Evolutionary conservation across 2,888 invertebrate genomes (phyloP).

Genomic region (Dusona sp.): DNA sequence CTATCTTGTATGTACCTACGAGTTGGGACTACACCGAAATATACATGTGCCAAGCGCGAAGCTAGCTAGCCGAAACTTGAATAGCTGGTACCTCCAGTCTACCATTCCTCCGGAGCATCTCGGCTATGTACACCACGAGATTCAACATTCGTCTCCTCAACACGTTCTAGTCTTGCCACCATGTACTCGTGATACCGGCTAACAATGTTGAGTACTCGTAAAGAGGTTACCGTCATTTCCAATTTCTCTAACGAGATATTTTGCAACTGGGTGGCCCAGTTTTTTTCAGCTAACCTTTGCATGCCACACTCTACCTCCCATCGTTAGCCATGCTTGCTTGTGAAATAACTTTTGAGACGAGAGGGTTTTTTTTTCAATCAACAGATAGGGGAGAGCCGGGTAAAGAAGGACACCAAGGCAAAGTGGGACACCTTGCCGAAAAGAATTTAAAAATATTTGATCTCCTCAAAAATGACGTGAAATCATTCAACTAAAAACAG

Average conservation of each 20-base stretch:
- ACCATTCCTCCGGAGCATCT: neutral
- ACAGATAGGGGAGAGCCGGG: neutral
- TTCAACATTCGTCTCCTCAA: conserved; percentile 10
- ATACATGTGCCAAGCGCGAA: conserved; percentile 59
- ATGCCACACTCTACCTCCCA: neutral
- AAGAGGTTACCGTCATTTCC: conserved; percentile 9
- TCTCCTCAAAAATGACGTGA: neutral
- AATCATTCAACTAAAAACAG: neutral
- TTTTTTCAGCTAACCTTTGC: neutral
- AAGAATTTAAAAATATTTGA: neutral
- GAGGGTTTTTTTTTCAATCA: neutral
- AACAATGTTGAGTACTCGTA: conserved; percentile 14
- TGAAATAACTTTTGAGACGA: neutral
- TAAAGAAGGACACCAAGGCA: neutral
- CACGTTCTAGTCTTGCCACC: conserved; percentile 32
- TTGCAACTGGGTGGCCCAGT: conserved; percentile 26
- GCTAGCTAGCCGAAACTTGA: conserved; percentile 63
- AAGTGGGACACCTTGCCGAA: neutral
- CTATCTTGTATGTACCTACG: conserved; percentile 52
- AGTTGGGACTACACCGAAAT: conserved; percentile 19
- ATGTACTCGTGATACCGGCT: conserved; percentile 40
- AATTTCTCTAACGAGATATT: conserved; percentile 30
- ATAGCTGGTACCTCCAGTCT: conserved; percentile 3
- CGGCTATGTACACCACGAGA: neutral
- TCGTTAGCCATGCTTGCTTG: neutral